Evolutionary conservation across 2,797 vertebrate species (phyloP), one percentile per base, ranked within the genome.

Genomic region (Danio jaintianensis): DNA sequence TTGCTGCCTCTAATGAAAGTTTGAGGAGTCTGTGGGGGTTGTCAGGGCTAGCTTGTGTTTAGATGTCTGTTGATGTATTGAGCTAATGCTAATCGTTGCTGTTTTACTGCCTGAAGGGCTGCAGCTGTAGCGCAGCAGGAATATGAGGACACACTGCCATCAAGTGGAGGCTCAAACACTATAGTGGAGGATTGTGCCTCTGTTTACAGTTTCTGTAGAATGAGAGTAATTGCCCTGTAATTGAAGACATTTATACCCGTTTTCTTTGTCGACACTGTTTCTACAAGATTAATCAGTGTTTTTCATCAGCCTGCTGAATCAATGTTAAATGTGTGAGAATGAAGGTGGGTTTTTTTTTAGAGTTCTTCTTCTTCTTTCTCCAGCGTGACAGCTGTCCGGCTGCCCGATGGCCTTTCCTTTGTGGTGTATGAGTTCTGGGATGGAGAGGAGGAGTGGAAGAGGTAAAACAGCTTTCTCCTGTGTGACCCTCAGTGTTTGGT

Each of bases 401-500:
- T 98, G 80, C 94, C 95, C 0, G 97, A 99, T 0, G 96, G 95
- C 20, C 86, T 96, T 83, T 98, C 96, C 88, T 99, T 98, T 18
- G 96, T 98, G 2, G 55, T 99, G 85, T 99, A 99, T 0, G 97
- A 99, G 90, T 99, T 99, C 93, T 99, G 98, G 98, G 97, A 98
- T 76, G 96, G 95, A 0, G 96, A 99, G 80, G 96, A 96, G 50
- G 96, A 96, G 77, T 99, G 97, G 98, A 99, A 97, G 89, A 96
- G 96, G 97, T 98, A 87, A 87, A 89, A 81, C 11, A 11, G 38
- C 36, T 67, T 40, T 58, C 18, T 67, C 20, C 15, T 40, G 11
- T 29, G 29, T 1, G 38, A 42, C 18, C 9, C 55, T 64, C 2
- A 53, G 12, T 64, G 13, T 56, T 45, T 40, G 66, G 5, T 6